Conservation (phyloP, 2,797 vertebrate genomes). For the Lerista edwardsae region DNA sequence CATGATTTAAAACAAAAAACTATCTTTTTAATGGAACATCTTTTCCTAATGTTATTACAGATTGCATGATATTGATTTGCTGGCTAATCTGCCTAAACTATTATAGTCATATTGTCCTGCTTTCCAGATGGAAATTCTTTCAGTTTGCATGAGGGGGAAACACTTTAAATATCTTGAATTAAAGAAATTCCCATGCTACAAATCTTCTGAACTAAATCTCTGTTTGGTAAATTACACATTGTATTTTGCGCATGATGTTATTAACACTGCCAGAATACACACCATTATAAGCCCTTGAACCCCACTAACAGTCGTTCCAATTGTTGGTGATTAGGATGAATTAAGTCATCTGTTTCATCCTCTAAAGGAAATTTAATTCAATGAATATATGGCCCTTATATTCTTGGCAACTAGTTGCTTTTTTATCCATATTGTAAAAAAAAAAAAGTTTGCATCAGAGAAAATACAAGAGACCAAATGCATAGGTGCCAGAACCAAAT, state of each 20-base stretch:
- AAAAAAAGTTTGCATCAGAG: background rate
- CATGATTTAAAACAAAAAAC: constrained; percentile 14
- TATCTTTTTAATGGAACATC: background rate
- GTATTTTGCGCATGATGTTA: background rate
- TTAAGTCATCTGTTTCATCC: background rate
- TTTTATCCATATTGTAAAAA: background rate
- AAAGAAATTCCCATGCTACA: constrained; percentile 22
- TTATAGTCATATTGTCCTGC: constrained; percentile 27
- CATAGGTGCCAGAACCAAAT: background rate
- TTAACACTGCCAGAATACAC: background rate
- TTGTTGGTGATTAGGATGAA: background rate
- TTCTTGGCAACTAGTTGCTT: background rate
- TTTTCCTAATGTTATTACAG: background rate
- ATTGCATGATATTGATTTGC: constrained; percentile 5
- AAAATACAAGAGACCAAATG: background rate
- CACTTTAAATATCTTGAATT: background rate
- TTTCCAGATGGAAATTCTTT: constrained; percentile 16
- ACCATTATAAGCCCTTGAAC: background rate
- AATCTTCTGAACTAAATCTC: background rate
- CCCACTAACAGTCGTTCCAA: background rate
- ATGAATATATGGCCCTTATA: background rate
- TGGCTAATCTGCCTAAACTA: background rate
- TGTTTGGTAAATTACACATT: background rate
- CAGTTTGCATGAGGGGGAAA: background rate
- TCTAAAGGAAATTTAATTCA: background rate